These are phyloP conservation scores for Orthonyx spaldingii DNA, from an alignment of 2,113 vertebrate genomes.

Conservation along the genomic window DNA sequence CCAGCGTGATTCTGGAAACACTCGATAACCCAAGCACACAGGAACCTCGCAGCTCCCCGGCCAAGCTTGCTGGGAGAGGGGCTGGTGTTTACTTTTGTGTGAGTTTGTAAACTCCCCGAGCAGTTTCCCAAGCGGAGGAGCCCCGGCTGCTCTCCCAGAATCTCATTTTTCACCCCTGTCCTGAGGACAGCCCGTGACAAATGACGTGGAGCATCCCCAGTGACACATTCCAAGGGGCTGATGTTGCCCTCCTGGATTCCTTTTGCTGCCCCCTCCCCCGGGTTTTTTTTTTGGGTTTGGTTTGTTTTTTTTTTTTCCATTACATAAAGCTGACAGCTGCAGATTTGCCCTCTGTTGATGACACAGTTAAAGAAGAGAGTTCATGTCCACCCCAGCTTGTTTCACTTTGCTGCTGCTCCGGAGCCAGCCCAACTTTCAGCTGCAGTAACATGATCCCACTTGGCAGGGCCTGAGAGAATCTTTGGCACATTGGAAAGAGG, in stretches of 20 bases:
- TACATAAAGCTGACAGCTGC: conserved; percentile 37
- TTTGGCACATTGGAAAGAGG: conserved; percentile 37
- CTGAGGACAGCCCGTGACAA: not conserved
- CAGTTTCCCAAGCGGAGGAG: not conserved
- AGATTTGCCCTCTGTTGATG: conserved; percentile 7
- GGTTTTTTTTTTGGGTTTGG: not conserved
- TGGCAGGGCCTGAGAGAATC: conserved; percentile 55
- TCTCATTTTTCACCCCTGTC: not conserved
- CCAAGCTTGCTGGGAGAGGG: not conserved
- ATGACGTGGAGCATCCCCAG: not conserved
- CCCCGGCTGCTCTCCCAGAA: not conserved
- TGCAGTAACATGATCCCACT: conserved; percentile 59
- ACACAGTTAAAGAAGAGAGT: conserved; percentile 27
- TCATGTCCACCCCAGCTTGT: conserved; percentile 57
- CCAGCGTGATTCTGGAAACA: accelerated
- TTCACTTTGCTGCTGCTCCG: conserved; percentile 56
- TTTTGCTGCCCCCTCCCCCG: not conserved
- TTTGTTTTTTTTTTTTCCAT: not conserved
- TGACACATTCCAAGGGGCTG: conserved; percentile 4
- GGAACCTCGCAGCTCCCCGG: not conserved
- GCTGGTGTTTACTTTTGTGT: not conserved
- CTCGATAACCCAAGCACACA: not conserved
- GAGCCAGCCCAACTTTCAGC: conserved; percentile 46
- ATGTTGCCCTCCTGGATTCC: conserved; percentile 12
- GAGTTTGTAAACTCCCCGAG: not conserved